phyloP scores from a whole-genome alignment of 2,797 vertebrate genomes.

The Nyctibius grandis region DNA sequence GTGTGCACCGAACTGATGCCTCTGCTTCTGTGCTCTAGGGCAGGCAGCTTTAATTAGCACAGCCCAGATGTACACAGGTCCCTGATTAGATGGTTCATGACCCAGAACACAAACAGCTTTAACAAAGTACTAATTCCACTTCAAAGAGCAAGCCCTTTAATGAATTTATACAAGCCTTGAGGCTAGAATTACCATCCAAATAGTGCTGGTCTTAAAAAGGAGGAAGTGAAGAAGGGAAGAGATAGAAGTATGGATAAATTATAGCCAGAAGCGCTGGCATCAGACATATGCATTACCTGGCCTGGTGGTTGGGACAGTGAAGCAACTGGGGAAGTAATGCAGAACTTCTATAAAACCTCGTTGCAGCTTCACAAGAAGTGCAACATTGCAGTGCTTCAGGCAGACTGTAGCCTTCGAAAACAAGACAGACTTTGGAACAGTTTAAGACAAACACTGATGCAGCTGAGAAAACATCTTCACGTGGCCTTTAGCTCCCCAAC shows the following conservation, averaged over 20 bases:
- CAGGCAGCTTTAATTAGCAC: constrained; percentile 37
- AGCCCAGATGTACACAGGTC: neutral
- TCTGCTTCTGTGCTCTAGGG: neutral
- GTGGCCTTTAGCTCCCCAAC: neutral
- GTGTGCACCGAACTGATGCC: neutral
- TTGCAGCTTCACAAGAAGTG: neutral
- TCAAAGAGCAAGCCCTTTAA: constrained; percentile 27
- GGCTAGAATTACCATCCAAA: constrained; percentile 37
- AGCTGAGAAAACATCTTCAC: neutral
- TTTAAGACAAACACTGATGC: neutral
- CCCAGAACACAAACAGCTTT: constrained; percentile 10
- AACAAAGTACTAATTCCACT: constrained; percentile 39
- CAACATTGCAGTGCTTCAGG: neutral
- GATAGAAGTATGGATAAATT: neutral
- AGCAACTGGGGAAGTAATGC: neutral
- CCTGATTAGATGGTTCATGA: neutral
- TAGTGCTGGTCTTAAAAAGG: neutral
- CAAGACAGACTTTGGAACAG: accelerated
- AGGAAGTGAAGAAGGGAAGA: neutral
- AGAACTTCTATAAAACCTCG: neutral
- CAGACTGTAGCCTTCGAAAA: neutral
- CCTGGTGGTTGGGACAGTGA: neutral
- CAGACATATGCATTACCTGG: neutral
- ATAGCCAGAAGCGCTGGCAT: neutral
- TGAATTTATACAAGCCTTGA: constrained; percentile 19